Base-by-base conservation (phyloP, 1,140 invertebrate species). In the Neocloeon triangulifer region DNA sequence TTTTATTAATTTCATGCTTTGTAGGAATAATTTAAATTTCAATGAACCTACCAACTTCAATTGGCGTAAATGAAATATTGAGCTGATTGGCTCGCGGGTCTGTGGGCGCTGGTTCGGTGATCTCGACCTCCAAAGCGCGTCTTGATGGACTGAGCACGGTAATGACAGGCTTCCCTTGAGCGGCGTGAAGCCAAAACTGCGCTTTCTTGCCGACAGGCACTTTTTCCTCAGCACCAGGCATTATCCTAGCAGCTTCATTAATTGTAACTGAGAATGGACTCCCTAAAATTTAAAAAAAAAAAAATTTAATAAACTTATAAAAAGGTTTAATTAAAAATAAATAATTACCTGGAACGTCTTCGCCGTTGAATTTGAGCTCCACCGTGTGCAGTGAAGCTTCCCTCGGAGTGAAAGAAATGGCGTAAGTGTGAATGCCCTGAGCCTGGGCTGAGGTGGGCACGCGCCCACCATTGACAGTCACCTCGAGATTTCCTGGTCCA, bases 371-470 rank as follows among this genome's bases (percentile, higher is more conserved):
- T 33, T 82, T 66, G 18, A 98, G 59, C 48, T 94, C 81, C 4
- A 95, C 86, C 0, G 80, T 78, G 51, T 98, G 92, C 21, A 71
- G 64, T 25, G 77, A 69, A 2, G 80, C 66, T 50, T 94, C 84
- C 27, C 80, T 63, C 1, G 91, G 92, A 9, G 84, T 88, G 52
- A 97, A 98, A 6, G 84, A 86, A 39, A 98, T 95, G 23, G 92
- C 91, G 52, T 96, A 98, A 0, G 81, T 81, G 47, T 94, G 88
- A 17, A 85, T 75, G 25, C 86, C 86, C 48, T 95, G 78, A 10
- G 85, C 80, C 51, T 89, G 80, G 6, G 92, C 89, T 19, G 84
- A 86, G 5, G 89, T 96, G 2, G 89, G 85, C 17, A 92, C 85
- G 37, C 84, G 70, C 1, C 91, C 92, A 25, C 86, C 84, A 43